Evolutionary conservation across 2,113 vertebrate species (phyloP).

Genomic region (Elaphurus davidianus): DNA sequence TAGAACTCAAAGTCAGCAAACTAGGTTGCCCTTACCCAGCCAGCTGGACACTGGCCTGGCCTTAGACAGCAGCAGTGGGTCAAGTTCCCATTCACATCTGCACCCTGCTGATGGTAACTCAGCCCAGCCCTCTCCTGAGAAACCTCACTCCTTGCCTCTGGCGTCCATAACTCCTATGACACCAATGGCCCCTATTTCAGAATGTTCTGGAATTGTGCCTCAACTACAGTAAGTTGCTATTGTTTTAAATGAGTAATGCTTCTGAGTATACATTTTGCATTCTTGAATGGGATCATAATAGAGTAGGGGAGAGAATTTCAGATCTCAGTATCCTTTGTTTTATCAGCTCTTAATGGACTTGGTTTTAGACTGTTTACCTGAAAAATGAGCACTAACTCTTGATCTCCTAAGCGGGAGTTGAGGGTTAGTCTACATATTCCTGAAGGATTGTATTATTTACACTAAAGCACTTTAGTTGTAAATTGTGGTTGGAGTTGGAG

Average conservation of each 20-base stretch:
- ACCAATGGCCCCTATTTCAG: conserved; percentile 86
- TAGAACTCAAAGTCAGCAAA: conserved; percentile 29
- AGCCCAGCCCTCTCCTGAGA: conserved; percentile 46
- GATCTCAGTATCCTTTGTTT: background rate
- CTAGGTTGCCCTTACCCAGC: background rate
- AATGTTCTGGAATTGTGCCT: conserved; percentile 93
- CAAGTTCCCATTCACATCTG: background rate
- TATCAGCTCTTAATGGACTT: background rate
- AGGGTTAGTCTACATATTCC: background rate
- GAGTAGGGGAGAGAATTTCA: background rate
- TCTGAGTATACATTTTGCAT: background rate
- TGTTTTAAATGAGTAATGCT: background rate
- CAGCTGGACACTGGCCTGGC: conserved; percentile 63
- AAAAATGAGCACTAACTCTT: conserved; percentile 5
- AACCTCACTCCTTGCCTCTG: conserved; percentile 78
- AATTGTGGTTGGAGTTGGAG: background rate
- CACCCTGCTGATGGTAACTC: background rate
- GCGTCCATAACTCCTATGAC: conserved; percentile 91
- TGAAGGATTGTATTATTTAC: conserved; percentile 5
- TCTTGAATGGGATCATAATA: background rate
- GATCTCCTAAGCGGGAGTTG: background rate
- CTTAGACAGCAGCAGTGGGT: conserved; percentile 26
- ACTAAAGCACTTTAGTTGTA: background rate
- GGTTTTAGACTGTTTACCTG: background rate
- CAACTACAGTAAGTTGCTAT: conserved; percentile 90